These are phyloP conservation scores for Tenthredo scrophulariae DNA, from an alignment of 2,888 invertebrate genomes.

Conservation along the genomic window DNA sequence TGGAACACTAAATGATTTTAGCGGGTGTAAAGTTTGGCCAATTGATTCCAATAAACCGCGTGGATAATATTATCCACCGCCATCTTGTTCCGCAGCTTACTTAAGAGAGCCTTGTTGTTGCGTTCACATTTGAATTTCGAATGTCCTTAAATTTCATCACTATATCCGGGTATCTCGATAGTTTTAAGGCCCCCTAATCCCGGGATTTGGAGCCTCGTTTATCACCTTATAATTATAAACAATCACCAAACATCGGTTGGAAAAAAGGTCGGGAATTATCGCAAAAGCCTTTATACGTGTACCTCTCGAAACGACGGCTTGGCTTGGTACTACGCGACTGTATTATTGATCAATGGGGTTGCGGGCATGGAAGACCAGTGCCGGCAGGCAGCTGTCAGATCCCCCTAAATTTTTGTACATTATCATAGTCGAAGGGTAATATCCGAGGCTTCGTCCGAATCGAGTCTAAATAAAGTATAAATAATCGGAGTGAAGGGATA, in stretches of 20 bases:
- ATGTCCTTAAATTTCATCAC: not conserved
- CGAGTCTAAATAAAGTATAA: not conserved
- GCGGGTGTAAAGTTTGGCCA: slow-evolving; percentile 31
- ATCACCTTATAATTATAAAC: not conserved
- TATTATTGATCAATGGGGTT: slow-evolving; percentile 76
- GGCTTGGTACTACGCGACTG: slow-evolving; percentile 57
- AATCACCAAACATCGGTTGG: not conserved
- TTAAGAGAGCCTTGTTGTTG: not conserved
- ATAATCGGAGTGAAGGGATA: not conserved
- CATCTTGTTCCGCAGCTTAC: slow-evolving; percentile 14
- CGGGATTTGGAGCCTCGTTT: not conserved
- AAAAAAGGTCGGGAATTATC: not conserved
- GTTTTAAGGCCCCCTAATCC: not conserved
- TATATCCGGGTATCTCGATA: not conserved
- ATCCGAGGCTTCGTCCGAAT: slow-evolving; percentile 18
- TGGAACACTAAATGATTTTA: slow-evolving; percentile 30
- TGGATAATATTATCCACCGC: not conserved
- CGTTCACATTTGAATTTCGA: slow-evolving; percentile 29
- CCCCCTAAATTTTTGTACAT: slow-evolving; percentile 70
- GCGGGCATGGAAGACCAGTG: slow-evolving; percentile 72
- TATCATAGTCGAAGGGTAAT: slow-evolving; percentile 62
- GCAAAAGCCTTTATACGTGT: not conserved
- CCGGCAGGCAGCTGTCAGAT: slow-evolving; percentile 75
- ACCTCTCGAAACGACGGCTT: slow-evolving; percentile 41
- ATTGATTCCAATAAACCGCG: slow-evolving; percentile 51